Evolutionary conservation across 1,140 invertebrate species (phyloP).

Genomic region (Ptiloglossa arizonensis): DNA sequence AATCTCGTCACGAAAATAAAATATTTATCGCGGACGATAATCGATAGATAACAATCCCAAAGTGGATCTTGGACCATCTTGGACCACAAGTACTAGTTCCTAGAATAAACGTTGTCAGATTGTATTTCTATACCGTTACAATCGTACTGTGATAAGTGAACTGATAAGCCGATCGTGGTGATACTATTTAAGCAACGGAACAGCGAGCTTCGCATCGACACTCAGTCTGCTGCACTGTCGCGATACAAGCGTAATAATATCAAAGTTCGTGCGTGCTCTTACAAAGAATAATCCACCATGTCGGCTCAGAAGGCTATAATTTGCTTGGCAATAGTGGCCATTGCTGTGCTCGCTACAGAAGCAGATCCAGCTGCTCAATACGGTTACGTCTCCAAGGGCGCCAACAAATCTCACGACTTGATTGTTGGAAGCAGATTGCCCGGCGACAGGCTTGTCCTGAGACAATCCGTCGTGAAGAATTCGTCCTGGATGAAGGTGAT

Average conservation of each 20-base stretch:
- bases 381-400: background rate
- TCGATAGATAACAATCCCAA: no score
- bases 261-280: background rate
- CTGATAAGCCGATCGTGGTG: no score
- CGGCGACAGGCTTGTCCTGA: slow-evolving; percentile 67
- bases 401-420: slow-evolving; percentile 70
- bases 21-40: no score
- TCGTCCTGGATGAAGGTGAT: slow-evolving; percentile 76
- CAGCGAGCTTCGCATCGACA: background rate
- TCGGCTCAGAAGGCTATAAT: slow-evolving; percentile 26
- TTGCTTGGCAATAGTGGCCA: slow-evolving; percentile 23
- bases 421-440: slow-evolving; percentile 68
- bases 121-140: no score
- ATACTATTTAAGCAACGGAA: slow-evolving; percentile 49
- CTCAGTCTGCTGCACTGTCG: background rate
- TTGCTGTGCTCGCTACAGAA: background rate
- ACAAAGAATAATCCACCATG: slow-evolving; percentile 24
- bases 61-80: no score
- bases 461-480: slow-evolving; percentile 69
- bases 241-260: background rate
- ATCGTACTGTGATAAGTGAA: no score
- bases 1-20: no score
- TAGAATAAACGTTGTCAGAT: no score
- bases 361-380: background rate
- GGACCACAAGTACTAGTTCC: no score